These are phyloP conservation scores for Gobiocypris rarus DNA, from an alignment of 2,113 vertebrate genomes.

Conservation along the genomic window DNA sequence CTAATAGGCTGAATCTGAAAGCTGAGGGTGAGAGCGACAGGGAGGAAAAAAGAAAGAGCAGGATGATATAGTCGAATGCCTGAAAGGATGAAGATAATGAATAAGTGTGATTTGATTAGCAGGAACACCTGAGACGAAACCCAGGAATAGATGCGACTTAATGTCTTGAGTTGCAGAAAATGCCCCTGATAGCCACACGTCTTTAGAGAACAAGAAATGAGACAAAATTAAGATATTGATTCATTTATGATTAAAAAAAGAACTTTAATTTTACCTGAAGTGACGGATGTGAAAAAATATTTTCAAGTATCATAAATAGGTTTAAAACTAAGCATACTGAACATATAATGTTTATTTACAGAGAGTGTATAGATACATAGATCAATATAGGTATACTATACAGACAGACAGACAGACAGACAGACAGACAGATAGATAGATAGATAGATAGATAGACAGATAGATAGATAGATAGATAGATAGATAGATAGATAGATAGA, in stretches of 20 bases:
- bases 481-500: no score
- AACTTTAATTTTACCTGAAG: background rate
- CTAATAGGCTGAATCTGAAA: conserved; percentile 29
- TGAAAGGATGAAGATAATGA: conserved; percentile 50
- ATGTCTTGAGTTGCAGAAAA: conserved; percentile 45
- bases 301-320: background rate
- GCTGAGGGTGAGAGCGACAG: background rate
- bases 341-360: background rate
- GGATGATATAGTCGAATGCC: conserved; percentile 46
- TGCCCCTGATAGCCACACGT: conserved; percentile 20
- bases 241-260: background rate
- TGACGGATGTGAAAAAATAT: background rate
- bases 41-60: conserved; percentile 1
- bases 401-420: no score
- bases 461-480: no score
- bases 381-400: no score
- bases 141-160: conserved; percentile 56
- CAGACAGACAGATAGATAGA: no score
- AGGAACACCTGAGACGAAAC: conserved; percentile 49
- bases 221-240: conserved; percentile 2
- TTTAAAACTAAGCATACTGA: background rate
- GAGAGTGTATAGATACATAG: background rate
- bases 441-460: no score
- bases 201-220: conserved; percentile 21
- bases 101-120: conserved; percentile 57